Evolutionary conservation across 2,797 vertebrate genomes (phyloP), one percentile per base, ranked within the genome.

Genomic region (Chelonia mydas): DNA sequence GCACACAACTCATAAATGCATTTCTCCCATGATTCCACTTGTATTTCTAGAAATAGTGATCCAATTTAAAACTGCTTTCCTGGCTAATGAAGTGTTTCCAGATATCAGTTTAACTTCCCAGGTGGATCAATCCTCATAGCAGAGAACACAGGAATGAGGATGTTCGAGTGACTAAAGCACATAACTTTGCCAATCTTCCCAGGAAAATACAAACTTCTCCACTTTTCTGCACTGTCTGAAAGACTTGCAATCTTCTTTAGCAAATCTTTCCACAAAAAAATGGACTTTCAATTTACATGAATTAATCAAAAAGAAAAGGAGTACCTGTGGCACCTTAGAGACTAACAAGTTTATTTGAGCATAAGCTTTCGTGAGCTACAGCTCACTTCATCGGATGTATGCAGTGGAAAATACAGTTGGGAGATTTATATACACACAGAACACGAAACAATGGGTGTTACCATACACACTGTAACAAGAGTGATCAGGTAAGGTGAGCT

Each of bases 41-140:
- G 50, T 50, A 72, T 82, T 93, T 95, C 81, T 86, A 92, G 92
- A 92, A 87, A 68, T 2, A 68, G 89, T 2, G 21, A 83, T 93
- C 87, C 78, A 76, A 79, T 6, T 79, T 89, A 89, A 86, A 94
- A 86, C 72, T 87, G 47, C 83, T 82, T 15, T 88, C 33, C 86
- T 31, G 41, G 53, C 74, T 83, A 93, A 49, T 92, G 65, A 84
- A 94, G 84, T 80, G 27, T 84, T 97, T 92, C 90, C 95, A 93
- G 79, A 27, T 61, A 97, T 11, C 84, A 86, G n/a, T 12, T 25
- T 72, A 77, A 91, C 76, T 54, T 81, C 89, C 86, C 84, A 72
- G 51, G 68, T 41, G 68, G 37, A 23, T 72, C 21, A 72, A 7
- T 41, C 37, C 37, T 72, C n/a, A 25, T 41, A 72, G 21, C 68